A percentile compares a stretch with the other conserved stretches of the same genome.
phyloP scores from a whole-genome alignment of 2,113 vertebrate genomes.

The Stigmatopora nigra region DNA sequence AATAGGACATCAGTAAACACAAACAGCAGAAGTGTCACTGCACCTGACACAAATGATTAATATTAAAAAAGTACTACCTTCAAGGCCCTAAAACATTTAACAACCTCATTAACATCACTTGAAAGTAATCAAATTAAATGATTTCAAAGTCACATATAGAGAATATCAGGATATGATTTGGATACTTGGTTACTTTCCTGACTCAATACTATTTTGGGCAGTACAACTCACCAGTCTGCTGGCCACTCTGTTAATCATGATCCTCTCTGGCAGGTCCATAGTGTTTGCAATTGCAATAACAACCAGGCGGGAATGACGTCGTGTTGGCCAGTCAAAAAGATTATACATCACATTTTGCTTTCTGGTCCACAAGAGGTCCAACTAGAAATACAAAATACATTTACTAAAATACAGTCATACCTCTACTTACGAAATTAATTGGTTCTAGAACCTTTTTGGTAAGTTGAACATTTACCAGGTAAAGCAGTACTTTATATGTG shows the following conservation, averaged over 20 bases:
- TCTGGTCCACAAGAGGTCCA: conserved; percentile 92
- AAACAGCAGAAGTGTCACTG: too few species aligned
- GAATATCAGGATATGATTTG: neutral
- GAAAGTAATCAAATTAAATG: neutral
- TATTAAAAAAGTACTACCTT: neutral
- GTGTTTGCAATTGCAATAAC: conserved; percentile 95
- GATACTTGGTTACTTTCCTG: neutral
- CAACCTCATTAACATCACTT: neutral
- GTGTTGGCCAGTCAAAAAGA: conserved; percentile 93
- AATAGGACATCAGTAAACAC: too few species aligned
- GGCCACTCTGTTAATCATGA: conserved; percentile 92
- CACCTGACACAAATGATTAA: too few species aligned
- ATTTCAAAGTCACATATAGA: neutral
- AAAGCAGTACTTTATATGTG: too few species aligned
- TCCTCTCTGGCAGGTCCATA: conserved; percentile 95
- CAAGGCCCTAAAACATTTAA: neutral
- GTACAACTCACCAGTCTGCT: conserved; percentile 80
- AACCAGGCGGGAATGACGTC: conserved; percentile 80
- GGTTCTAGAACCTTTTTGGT: too few species aligned
- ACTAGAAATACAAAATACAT: conserved; percentile 54
- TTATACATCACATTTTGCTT: conserved; percentile 97
- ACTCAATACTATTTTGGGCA: neutral
- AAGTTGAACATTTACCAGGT: too few species aligned
- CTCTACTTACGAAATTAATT: too few species aligned
- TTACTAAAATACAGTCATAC: neutral